Evolutionary conservation across 2,888 invertebrate species (phyloP).

Genomic region (Andrena dorsata): DNA sequence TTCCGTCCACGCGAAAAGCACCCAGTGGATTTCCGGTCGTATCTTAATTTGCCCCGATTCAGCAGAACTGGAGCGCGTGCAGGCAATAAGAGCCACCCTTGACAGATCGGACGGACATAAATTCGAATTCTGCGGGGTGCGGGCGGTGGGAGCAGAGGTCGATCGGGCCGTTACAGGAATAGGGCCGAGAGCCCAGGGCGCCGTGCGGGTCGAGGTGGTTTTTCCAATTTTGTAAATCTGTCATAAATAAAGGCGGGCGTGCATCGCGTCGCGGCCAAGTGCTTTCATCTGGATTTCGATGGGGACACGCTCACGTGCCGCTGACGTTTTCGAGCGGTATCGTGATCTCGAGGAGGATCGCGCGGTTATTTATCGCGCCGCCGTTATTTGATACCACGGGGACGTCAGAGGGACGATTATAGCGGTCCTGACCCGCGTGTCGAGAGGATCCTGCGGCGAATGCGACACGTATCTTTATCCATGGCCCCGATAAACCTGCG

Average conservation of each 20-base stretch:
- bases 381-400: slow-evolving; percentile 32
- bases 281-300: slow-evolving; percentile 51
- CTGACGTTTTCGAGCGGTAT: slow-evolving; percentile 51
- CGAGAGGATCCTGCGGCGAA: slow-evolving; percentile 5
- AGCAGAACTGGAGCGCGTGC: background rate
- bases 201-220: slow-evolving; percentile 25
- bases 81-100: slow-evolving; percentile 43
- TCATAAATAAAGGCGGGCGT: slow-evolving; percentile 63
- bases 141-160: slow-evolving; percentile 16
- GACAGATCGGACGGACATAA: slow-evolving; percentile 39
- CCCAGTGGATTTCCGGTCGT: background rate
- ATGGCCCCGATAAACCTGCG: background rate
- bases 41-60: slow-evolving; percentile 44
- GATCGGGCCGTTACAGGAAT: slow-evolving; percentile 17
- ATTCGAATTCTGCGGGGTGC: slow-evolving; percentile 53
- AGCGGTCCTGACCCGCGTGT: background rate
- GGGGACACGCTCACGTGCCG: slow-evolving; percentile 54
- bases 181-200: background rate
- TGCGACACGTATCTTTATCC: slow-evolving; percentile 13
- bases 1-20: background rate
- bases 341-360: slow-evolving; percentile 55
- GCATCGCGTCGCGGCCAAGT: slow-evolving; percentile 30
- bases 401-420: slow-evolving; percentile 38
- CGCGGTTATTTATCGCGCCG: slow-evolving; percentile 50
- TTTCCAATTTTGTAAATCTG: slow-evolving; percentile 68